Conservation (phyloP, 2,888 invertebrate species). For the Noctua janthina region DNA sequence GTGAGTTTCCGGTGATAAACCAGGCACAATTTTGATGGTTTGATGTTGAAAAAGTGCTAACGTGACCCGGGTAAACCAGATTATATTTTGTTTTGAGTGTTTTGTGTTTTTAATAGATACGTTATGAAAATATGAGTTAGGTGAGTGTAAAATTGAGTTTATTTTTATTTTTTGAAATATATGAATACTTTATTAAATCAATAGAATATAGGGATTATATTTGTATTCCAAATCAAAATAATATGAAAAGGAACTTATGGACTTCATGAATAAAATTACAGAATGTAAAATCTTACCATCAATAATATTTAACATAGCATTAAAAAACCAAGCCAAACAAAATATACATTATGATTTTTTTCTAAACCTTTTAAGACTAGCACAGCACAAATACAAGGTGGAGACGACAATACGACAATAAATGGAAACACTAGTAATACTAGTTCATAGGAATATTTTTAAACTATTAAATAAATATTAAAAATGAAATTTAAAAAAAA, state of each 20-base stretch:
- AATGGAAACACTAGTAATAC: no score
- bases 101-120: slow-evolving; percentile 13
- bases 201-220: not conserved
- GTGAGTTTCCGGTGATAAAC: slow-evolving; percentile 56
- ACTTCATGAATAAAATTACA: not conserved
- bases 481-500: no score
- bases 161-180: not conserved
- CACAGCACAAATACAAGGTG: not conserved
- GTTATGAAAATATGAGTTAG: slow-evolving; percentile 1
- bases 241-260: not conserved
- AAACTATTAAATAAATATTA: no score
- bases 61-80: slow-evolving; percentile 43
- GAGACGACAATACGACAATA: no score
- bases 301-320: not conserved
- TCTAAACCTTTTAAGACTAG: not conserved
- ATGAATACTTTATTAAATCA: not conserved
- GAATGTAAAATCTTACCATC: not conserved
- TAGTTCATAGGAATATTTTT: no score
- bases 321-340: not conserved
- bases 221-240: no score
- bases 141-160: not conserved
- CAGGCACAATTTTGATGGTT: slow-evolving; percentile 56
- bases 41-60: slow-evolving; percentile 50
- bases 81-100: slow-evolving; percentile 24
- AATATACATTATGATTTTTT: not conserved